Evolutionary conservation across 2,888 invertebrate species (phyloP).

Genomic region (Maniola hyperantus): DNA sequence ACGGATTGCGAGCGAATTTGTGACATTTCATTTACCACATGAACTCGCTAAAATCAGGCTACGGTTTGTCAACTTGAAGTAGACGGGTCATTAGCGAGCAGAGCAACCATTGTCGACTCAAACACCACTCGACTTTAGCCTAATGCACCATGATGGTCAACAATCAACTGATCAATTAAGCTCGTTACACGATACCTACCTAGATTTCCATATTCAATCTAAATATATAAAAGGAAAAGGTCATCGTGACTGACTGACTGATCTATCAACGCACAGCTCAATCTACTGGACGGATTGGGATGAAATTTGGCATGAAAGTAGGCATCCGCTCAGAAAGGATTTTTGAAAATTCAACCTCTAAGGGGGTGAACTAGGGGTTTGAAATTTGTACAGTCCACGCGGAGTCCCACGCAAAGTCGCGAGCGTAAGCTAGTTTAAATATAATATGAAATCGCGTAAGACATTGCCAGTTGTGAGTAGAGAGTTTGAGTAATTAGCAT

Average conservation of each 20-base stretch:
- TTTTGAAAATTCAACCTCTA: too few relatives aligned
- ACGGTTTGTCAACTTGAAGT: constrained; percentile 5
- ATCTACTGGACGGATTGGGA: too few relatives aligned
- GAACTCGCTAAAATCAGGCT: not conserved
- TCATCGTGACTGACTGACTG: too few relatives aligned
- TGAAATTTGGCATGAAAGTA: too few relatives aligned
- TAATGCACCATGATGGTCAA: constrained; percentile 23
- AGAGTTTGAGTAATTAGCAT: not conserved
- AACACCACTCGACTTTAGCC: constrained; percentile 24
- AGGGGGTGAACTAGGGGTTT: too few relatives aligned
- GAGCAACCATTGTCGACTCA: constrained; percentile 18
- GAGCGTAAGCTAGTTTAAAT: too few relatives aligned
- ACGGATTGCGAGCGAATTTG: not conserved
- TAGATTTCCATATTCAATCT: constrained; percentile 8
- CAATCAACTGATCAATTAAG: constrained; percentile 33
- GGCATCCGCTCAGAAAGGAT: too few relatives aligned
- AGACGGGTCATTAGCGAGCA: constrained; percentile 16
- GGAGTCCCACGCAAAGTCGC: too few relatives aligned
- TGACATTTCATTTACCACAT: not conserved
- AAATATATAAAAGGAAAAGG: constrained; percentile 26
- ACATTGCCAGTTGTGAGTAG: not conserved
- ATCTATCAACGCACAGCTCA: too few relatives aligned
- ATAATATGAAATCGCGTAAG: too few relatives aligned
- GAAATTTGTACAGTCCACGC: too few relatives aligned
- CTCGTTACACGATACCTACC: constrained; percentile 23